Conservation (phyloP, 1,140 invertebrate species). For the Philaenus spumarius region DNA sequence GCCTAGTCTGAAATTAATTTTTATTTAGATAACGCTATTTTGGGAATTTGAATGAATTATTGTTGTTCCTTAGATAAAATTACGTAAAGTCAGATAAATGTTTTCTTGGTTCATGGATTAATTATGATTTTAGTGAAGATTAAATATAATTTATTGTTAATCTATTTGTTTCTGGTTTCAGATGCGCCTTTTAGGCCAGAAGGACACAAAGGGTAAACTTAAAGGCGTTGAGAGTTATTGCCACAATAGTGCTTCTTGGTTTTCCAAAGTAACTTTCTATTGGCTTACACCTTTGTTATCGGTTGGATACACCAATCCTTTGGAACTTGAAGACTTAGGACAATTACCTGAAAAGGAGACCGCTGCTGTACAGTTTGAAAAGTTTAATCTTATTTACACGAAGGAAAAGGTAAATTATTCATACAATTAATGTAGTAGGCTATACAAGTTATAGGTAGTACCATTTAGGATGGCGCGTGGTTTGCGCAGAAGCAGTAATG, state of each 20-base stretch:
- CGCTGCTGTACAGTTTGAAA: slow-evolving; percentile 45
- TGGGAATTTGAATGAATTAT: neutral
- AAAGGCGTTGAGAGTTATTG: slow-evolving; percentile 35
- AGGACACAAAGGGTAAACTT: neutral
- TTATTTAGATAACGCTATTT: no score
- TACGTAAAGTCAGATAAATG: neutral
- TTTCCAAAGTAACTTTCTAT: slow-evolving; percentile 66
- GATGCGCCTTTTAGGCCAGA: neutral
- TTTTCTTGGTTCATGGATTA: neutral
- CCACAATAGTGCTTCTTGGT: slow-evolving; percentile 54
- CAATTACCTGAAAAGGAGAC: slow-evolving; percentile 56
- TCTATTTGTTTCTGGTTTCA: neutral
- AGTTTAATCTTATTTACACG: slow-evolving; percentile 46
- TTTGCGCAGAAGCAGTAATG: no score
- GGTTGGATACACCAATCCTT: slow-evolving; percentile 54
- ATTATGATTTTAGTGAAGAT: neutral
- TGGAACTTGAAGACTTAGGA: slow-evolving; percentile 63
- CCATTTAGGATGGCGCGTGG: no score
- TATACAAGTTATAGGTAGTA: no score
- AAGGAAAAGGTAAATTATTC: slow-evolving; percentile 44
- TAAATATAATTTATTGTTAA: no score
- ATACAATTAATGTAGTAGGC: no score
- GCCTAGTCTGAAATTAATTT: no score
- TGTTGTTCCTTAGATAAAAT: neutral
- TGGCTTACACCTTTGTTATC: slow-evolving; percentile 64